Evolutionary conservation across 2,888 invertebrate species (phyloP).

Genomic region (Odontocerum albicorne): DNA sequence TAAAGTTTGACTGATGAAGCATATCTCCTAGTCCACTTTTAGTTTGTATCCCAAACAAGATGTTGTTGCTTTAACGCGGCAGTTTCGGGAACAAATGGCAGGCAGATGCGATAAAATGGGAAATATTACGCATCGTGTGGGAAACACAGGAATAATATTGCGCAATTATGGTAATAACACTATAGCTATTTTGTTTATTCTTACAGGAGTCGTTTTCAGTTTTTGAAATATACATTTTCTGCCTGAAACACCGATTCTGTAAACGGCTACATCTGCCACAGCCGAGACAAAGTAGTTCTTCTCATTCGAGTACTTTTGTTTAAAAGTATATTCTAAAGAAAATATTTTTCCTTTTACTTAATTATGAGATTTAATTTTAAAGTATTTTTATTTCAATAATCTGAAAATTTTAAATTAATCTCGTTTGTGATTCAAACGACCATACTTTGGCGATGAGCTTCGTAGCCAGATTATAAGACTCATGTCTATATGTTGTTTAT

Average conservation of each 20-base stretch:
- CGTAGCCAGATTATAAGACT: no score
- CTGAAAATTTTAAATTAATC: no score
- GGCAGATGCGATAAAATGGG: conserved; percentile 30
- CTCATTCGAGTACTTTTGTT: no score
- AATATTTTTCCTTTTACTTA: conserved; percentile 7
- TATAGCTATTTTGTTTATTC: conserved; percentile 18
- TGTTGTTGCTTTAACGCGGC: conserved; percentile 19
- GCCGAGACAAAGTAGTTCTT: no score
- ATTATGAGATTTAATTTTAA: neutral
- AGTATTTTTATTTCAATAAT: no score
- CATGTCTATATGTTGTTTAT: no score
- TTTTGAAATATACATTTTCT: neutral
- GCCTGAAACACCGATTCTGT: no score
- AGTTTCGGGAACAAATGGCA: conserved; percentile 26
- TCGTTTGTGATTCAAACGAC: no score
- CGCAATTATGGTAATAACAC: conserved; percentile 35
- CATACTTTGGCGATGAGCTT: no score
- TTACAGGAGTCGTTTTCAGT: neutral
- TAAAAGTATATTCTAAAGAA: no score
- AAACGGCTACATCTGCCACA: no score
- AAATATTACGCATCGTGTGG: conserved; percentile 34
- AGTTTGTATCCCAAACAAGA: conserved; percentile 19
- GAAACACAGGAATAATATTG: conserved; percentile 31
- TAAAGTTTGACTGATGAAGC: conserved; percentile 12
- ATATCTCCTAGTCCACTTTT: conserved; percentile 11